A percentile compares a stretch with the other conserved stretches of the same genome.
Conservation (phyloP, 2,113 vertebrate genomes). For the Stomatorhinus ivindoensis region DNA sequence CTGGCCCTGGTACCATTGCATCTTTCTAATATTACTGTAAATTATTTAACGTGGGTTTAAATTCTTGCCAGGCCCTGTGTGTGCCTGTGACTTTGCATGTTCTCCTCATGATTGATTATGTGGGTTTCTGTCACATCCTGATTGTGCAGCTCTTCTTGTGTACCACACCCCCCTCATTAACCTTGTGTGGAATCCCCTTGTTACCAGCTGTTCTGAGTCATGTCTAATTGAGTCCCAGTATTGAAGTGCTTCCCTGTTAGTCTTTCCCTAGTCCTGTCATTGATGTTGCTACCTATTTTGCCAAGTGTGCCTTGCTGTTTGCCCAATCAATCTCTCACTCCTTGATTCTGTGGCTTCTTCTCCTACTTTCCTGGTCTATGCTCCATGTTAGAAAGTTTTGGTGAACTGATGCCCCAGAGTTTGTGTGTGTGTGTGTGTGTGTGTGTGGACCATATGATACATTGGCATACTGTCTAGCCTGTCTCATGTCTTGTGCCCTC, state of each 20-base stretch:
- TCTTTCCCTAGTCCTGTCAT: too few species aligned
- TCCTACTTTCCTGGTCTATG: too few species aligned
- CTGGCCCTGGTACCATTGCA: not conserved
- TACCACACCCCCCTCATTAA: too few species aligned
- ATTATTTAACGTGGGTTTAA: not conserved
- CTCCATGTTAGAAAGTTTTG: not conserved
- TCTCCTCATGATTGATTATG: not conserved
- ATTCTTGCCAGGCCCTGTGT: not conserved
- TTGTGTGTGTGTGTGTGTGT: not conserved
- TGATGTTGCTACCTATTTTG: too few species aligned
- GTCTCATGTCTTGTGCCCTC: not conserved
- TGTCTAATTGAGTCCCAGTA: too few species aligned
- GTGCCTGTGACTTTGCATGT: not conserved
- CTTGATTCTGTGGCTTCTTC: too few species aligned
- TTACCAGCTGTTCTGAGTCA: too few species aligned
- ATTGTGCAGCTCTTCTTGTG: too few species aligned
- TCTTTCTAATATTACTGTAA: not conserved
- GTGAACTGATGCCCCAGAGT: not conserved
- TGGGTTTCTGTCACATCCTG: not conserved
- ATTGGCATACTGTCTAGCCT: not conserved
- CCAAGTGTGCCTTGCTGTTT: too few species aligned
- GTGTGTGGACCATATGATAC: not conserved
- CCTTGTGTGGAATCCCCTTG: too few species aligned
- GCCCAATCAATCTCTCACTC: too few species aligned
- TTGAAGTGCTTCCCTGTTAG: too few species aligned